phyloP scores from a whole-genome alignment of 2,797 vertebrate species.

The Hypotaenidia okinawae region DNA sequence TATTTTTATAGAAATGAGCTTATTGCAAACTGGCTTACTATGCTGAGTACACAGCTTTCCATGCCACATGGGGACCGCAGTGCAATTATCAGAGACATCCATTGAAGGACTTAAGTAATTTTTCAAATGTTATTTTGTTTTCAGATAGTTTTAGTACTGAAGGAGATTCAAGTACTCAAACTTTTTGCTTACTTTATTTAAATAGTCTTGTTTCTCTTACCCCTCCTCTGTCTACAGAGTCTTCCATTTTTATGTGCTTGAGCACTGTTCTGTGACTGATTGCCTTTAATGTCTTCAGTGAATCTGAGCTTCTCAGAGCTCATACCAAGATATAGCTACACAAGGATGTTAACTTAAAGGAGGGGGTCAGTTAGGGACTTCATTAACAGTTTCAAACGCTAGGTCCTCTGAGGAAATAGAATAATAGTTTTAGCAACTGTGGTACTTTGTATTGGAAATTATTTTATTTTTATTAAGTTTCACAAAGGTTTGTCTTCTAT shows the following conservation, averaged over 20 bases:
- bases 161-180: neutral
- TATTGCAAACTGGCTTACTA: neutral
- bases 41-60: neutral
- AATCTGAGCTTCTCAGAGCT: neutral
- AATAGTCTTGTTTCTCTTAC: neutral
- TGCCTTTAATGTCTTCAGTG: neutral
- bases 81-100: neutral
- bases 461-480: no score
- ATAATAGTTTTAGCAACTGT: neutral
- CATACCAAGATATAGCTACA: neutral
- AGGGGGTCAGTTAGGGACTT: neutral
- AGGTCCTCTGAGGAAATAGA: neutral
- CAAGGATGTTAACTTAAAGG: neutral
- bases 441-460: neutral
- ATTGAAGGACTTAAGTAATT: neutral
- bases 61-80: neutral
- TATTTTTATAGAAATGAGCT: slow-evolving; percentile 22
- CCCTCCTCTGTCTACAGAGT: neutral
- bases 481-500: neutral
- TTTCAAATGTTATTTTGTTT: slow-evolving; percentile 23
- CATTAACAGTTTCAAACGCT: neutral
- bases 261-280: neutral
- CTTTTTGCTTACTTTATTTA: neutral
- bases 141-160: neutral
- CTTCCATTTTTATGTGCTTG: neutral